Evolutionary conservation across 2,797 vertebrate species (phyloP).

Genomic region (Myotis findleyi): DNA sequence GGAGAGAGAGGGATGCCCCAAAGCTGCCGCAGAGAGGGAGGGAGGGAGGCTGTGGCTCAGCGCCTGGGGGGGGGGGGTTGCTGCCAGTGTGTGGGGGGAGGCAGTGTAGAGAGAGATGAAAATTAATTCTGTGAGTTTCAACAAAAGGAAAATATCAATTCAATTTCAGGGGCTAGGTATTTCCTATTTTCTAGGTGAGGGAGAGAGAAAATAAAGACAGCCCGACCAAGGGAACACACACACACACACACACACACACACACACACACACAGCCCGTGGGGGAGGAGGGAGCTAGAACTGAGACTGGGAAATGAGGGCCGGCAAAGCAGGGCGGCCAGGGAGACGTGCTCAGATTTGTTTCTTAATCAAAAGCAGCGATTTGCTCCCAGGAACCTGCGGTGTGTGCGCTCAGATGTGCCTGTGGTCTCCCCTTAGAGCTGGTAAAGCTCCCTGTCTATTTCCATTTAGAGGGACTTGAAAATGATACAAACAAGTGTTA

Average conservation of each 20-base stretch:
- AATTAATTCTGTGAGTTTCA: not conserved
- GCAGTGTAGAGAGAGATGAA: not conserved
- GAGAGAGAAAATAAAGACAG: not conserved
- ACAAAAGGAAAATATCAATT: not conserved
- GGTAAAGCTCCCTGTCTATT: not conserved
- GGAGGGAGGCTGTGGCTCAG: accelerated
- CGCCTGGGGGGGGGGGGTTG: not conserved
- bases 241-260: too few species aligned
- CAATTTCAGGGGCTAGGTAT: not conserved
- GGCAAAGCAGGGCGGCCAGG: not conserved
- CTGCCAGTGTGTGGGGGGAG: accelerated
- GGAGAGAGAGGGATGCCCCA: not conserved
- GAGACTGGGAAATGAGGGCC: accelerated
- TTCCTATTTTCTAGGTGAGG: not conserved
- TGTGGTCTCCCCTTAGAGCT: not conserved
- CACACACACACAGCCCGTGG: accelerated
- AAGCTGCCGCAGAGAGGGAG: too few species aligned
- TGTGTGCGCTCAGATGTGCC: accelerated
- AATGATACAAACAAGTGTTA: not conserved
- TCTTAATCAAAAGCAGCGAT: not conserved
- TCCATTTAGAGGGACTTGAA: not conserved
- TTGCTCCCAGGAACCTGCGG: not conserved
- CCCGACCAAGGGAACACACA: too few species aligned
- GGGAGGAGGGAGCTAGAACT: not conserved
- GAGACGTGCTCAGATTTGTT: accelerated